A percentile compares a stretch with the other conserved stretches of the same genome.
These are phyloP conservation scores for Phallusia fumigata DNA, from an alignment of 23 tunicate species.

Conservation along the genomic window DNA sequence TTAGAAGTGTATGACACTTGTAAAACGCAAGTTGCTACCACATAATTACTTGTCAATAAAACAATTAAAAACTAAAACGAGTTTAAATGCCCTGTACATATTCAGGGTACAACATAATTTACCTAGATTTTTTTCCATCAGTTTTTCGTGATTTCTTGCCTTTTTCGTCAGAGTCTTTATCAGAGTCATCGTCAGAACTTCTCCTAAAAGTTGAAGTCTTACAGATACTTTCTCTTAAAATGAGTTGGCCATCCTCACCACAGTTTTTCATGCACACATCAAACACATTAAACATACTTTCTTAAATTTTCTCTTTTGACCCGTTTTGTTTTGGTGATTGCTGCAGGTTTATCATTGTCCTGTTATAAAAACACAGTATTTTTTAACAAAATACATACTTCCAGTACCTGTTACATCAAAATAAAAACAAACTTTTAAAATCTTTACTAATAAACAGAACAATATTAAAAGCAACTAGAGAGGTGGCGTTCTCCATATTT, in stretches of 20 bases:
- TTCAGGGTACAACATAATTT: background rate
- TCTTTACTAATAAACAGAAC: too few species aligned
- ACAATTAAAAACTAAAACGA: background rate
- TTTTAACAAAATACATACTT: too few species aligned
- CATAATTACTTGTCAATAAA: too few species aligned
- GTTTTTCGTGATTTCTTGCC: background rate
- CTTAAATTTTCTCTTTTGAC: background rate
- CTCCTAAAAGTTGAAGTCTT: background rate
- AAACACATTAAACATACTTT: background rate
- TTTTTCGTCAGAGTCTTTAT: slow-evolving; percentile 8
- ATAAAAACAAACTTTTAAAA: too few species aligned
- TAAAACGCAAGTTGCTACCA: too few species aligned
- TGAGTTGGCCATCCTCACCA: too few species aligned
- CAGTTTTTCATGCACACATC: background rate
- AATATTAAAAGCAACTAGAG: background rate
- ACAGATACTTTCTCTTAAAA: background rate
- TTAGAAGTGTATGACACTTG: too few species aligned
- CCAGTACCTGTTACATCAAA: too few species aligned
- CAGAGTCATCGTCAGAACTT: background rate
- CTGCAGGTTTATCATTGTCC: background rate
- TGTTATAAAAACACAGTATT: too few species aligned
- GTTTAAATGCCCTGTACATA: too few species aligned
- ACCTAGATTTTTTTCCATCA: slow-evolving; percentile 14
- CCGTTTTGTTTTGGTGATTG: background rate
- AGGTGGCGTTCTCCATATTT: too few species aligned